Conservation (phyloP, 2,113 vertebrate genomes). For the Neogobius melanostomus region DNA sequence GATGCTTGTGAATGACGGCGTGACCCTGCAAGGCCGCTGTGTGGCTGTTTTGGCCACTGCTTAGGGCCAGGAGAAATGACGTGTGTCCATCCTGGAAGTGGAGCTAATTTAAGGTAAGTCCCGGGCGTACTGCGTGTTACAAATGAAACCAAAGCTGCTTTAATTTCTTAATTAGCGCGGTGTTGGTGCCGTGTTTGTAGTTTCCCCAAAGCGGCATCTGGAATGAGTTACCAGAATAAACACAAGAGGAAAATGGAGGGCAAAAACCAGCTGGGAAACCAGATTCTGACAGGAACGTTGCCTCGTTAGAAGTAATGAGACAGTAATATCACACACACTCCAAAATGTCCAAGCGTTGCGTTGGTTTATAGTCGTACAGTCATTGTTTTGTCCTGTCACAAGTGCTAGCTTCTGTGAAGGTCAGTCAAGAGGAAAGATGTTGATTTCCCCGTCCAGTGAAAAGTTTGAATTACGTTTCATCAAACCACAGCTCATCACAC, state of each 20-base stretch:
- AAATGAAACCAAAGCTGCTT: constrained; percentile 50
- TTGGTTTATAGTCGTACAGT: neutral
- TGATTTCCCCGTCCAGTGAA: neutral
- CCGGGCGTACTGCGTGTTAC: constrained; percentile 32
- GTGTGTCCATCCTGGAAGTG: constrained; percentile 19
- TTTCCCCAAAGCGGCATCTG: constrained; percentile 33
- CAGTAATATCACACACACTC: neutral
- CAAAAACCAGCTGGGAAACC: neutral
- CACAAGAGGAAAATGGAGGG: constrained; percentile 3
- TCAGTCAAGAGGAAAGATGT: neutral
- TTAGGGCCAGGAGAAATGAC: constrained; percentile 21
- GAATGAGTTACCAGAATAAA: constrained; percentile 33
- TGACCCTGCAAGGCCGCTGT: constrained; percentile 31
- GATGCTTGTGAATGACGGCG: constrained; percentile 22
- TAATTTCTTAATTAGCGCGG: constrained; percentile 49
- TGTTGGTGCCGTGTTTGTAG: constrained; percentile 38
- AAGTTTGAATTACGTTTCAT: too few relatives aligned
- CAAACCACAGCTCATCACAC: too few relatives aligned
- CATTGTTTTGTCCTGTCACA: neutral
- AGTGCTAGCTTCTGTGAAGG: neutral
- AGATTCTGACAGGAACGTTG: neutral
- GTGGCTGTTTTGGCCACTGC: constrained; percentile 12
- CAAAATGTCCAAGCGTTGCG: neutral
- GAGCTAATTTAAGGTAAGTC: constrained; percentile 31
- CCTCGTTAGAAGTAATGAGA: constrained; percentile 6